Conservation (phyloP, 1,140 invertebrate genomes). For the Temnothorax longispinosus region DNA sequence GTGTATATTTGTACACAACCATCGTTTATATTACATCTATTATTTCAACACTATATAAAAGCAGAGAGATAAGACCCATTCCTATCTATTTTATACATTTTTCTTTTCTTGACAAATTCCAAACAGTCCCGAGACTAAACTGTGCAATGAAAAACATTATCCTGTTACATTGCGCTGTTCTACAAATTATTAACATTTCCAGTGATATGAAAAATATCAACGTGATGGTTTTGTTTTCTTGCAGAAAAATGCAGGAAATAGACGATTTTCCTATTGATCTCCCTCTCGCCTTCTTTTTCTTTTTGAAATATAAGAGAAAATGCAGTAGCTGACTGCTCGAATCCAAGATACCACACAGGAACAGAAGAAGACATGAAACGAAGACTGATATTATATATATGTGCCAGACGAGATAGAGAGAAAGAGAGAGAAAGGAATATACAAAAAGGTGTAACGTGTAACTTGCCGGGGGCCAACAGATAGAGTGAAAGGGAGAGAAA, state of each 20-base stretch:
- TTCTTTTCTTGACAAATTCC: background rate
- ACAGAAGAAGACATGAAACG: background rate
- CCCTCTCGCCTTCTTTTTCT: background rate
- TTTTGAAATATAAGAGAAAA: constrained; percentile 26
- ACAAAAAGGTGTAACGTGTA: constrained; percentile 25
- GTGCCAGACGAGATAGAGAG: background rate
- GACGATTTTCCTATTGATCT: background rate
- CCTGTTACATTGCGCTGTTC: background rate
- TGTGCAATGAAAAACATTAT: background rate
- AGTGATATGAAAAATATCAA: constrained; percentile 1
- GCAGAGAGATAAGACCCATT: background rate
- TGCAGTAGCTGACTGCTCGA: constrained; percentile 28
- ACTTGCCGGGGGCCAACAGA: constrained; percentile 19
- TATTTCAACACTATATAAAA: background rate
- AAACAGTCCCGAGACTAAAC: background rate
- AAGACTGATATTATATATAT: constrained; percentile 14
- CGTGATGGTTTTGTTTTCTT: background rate
- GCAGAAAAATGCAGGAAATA: background rate
- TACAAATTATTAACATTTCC: background rate
- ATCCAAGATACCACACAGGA: constrained; percentile 39
- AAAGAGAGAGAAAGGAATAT: background rate
- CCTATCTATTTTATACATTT: too few species aligned
- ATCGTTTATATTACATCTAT: background rate
- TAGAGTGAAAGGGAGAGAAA: background rate
- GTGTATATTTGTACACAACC: background rate